Evolutionary conservation across 2,113 vertebrate species (phyloP), one percentile per base, ranked within the genome.

Genomic region (Protobothrops mucrosquamatus): DNA sequence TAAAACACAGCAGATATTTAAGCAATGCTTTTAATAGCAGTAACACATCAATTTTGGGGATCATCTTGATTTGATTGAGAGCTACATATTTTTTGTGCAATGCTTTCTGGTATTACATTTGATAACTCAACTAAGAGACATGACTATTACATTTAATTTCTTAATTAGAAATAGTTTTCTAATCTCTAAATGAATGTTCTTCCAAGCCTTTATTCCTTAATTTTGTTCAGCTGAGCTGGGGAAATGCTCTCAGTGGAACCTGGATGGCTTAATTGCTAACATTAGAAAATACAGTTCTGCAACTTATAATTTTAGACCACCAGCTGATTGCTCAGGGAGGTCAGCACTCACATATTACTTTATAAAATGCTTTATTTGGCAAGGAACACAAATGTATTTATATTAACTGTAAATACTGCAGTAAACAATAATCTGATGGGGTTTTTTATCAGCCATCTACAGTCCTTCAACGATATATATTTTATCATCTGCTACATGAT

Each of bases 221-320:
- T 56, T 92, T 87, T 18, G 0, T 14, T 48, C 46, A 43, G 39
- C 48, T 43, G 64, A 43, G 52, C 55, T 56, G 46, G 74, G 43
- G 88, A 52, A 91, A 86, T 61, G 29, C 3, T 91, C 0, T 1
- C 1, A 0, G 0, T 91, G 64, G 93, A 92, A 55, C 34, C 0
- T 51, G 91, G 64, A 24, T 81, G 89, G 85, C 86, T 94, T 90
- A 94, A 90, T 92, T 89, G 85, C 54, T 64, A 87, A 26, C 20
- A 1, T 89, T 93, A 87, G 56, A 87, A 52, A 92, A 93, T 61
- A 52, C 61, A 93, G 46, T 92, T 94, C 9, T 39, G 64, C 87
- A 89, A 24, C 56, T 81, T 5, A 90, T 3, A 26, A 61, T 52
- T 20, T 90, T 18, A 43, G 85, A 87, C 87, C 52, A 23, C 56